A percentile compares a stretch with the other conserved stretches of the same genome.
phyloP scores from a whole-genome alignment of 2,797 vertebrate genomes.

The Ctenosaura bakeri region DNA sequence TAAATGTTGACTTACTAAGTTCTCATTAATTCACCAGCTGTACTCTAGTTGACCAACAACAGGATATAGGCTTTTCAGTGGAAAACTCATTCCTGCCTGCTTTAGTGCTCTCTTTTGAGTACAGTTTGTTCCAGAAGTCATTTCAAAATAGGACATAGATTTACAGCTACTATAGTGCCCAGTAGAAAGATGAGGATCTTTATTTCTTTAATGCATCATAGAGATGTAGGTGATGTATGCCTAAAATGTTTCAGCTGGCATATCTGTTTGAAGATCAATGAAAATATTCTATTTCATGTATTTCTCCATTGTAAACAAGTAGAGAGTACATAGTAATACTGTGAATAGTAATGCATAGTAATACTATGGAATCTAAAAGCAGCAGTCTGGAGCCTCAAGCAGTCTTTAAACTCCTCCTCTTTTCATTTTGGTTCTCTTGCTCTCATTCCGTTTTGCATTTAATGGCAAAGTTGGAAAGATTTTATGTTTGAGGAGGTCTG shows the following conservation, averaged over 20 bases:
- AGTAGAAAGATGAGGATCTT: constrained; percentile 39
- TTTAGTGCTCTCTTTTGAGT: constrained; percentile 34
- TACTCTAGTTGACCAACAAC: too few relatives aligned
- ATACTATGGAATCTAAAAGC: not conserved
- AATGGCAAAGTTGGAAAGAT: not conserved
- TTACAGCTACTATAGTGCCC: constrained; percentile 55
- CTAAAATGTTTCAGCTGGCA: not conserved
- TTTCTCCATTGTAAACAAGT: not conserved
- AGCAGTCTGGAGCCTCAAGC: too few relatives aligned
- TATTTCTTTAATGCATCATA: not conserved
- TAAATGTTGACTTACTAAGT: too few relatives aligned
- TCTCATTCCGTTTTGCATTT: not conserved
- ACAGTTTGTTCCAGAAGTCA: constrained; percentile 45
- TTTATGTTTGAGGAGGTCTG: not conserved
- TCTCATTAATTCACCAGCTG: too few relatives aligned
- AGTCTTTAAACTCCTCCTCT: not conserved
- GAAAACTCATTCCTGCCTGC: constrained; percentile 11
- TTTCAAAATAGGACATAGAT: constrained; percentile 52
- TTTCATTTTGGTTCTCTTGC: not conserved
- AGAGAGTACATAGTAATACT: not conserved
- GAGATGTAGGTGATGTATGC: not conserved
- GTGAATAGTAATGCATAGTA: not conserved
- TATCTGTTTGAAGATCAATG: not conserved
- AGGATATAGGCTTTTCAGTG: not conserved
- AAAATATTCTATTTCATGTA: not conserved